phyloP scores from a whole-genome alignment of 2,113 vertebrate genomes.

The Lagopus leucura region DNA sequence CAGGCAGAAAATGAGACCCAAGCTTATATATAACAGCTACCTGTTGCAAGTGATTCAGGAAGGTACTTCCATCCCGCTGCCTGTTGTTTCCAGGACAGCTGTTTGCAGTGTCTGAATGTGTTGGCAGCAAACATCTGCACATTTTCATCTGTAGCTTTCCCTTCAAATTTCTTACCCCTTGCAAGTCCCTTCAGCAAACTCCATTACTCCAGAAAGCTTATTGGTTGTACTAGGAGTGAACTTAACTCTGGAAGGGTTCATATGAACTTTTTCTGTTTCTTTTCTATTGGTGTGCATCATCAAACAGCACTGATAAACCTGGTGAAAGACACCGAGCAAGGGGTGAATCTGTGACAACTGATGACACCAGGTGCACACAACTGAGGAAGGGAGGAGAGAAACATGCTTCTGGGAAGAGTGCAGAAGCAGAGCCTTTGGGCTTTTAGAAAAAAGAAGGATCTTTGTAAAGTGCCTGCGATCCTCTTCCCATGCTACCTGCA shows the following conservation, averaged over 20 bases:
- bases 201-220: not conserved
- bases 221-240: not conserved
- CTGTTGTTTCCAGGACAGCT: not conserved
- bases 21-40: not conserved
- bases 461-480: not conserved
- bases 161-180: not conserved
- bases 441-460: not conserved
- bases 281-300: not conserved
- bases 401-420: not conserved
- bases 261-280: not conserved
- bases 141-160: not conserved
- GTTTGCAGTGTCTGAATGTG: not conserved
- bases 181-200: not conserved
- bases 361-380: not conserved
- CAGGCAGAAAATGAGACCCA: not conserved
- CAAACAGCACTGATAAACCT: not conserved
- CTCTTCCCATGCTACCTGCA: fast-evolving
- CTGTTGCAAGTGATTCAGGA: not conserved
- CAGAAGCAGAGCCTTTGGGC: not conserved
- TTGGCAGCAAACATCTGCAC: not conserved
- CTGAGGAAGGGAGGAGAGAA: not conserved
- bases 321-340: not conserved
- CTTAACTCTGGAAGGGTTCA: not conserved
- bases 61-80: not conserved
- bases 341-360: not conserved